These are phyloP conservation scores for Argyresthia goedartella DNA, from an alignment of 2,888 invertebrate species.

Conservation along the genomic window DNA sequence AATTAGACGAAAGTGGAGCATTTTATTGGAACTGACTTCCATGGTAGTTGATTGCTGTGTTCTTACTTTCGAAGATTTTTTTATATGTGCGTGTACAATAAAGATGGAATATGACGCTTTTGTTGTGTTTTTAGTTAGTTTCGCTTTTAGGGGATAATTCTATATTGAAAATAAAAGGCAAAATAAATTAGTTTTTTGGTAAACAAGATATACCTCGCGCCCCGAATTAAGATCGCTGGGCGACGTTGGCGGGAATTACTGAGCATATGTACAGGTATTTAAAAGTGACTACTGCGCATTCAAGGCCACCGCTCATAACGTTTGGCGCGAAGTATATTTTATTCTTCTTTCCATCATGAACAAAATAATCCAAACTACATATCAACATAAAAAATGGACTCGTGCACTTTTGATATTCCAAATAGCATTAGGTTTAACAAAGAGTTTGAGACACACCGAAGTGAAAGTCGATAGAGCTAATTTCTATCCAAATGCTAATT, in stretches of 20 bases:
- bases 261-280: too few relatives aligned
- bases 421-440: too few relatives aligned
- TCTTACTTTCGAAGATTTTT: conserved; percentile 53
- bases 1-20: conserved; percentile 61
- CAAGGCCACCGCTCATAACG: too few relatives aligned
- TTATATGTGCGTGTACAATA: conserved; percentile 26
- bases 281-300: too few relatives aligned
- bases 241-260: too few relatives aligned
- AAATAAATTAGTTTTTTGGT: background rate
- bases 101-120: background rate
- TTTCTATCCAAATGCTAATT: conserved; percentile 22
- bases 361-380: background rate
- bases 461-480: conserved; percentile 48
- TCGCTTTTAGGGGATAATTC: conserved; percentile 39
- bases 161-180: background rate
- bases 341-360: too few relatives aligned
- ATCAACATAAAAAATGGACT: background rate
- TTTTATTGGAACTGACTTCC: conserved; percentile 60
- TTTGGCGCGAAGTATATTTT: too few relatives aligned
- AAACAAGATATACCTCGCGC: too few relatives aligned
- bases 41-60: conserved; percentile 63
- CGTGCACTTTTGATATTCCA: background rate
- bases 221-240: too few relatives aligned
- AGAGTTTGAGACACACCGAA: conserved; percentile 11
- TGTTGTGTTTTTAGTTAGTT: conserved; percentile 22